Evolutionary conservation across 2,797 vertebrate species (phyloP).

Genomic region (Danio kyathit): DNA sequence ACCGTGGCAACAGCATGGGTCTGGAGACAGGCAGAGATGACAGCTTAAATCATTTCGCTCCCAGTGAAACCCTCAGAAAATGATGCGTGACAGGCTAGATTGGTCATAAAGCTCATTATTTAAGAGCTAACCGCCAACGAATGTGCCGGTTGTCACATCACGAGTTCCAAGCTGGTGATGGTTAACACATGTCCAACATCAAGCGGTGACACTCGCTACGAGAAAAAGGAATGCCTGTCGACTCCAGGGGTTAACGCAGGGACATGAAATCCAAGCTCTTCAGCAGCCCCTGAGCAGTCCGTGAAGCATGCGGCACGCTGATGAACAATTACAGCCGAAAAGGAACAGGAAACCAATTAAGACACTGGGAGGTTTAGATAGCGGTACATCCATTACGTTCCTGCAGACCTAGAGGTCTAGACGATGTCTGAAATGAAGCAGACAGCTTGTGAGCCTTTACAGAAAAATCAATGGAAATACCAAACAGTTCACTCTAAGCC

Average conservation of each 20-base stretch:
- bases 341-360: slow-evolving; percentile 53
- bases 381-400: slow-evolving; percentile 26
- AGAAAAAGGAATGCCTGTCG: slow-evolving; percentile 45
- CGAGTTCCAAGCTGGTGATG: slow-evolving; percentile 71
- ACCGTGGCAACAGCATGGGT: slow-evolving; percentile 42
- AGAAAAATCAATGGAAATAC: slow-evolving; percentile 1
- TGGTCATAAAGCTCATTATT: slow-evolving; percentile 71
- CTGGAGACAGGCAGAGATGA: slow-evolving; percentile 55
- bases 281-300: slow-evolving; percentile 33
- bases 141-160: slow-evolving; percentile 72
- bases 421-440: slow-evolving; percentile 36
- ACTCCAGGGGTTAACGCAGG: slow-evolving; percentile 46
- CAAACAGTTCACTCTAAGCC: not conserved
- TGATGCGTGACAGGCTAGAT: slow-evolving; percentile 70
- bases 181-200: slow-evolving; percentile 74
- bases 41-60: slow-evolving; percentile 65
- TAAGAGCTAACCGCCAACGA: slow-evolving; percentile 67
- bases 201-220: slow-evolving; percentile 60
- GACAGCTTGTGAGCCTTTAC: slow-evolving; percentile 51
- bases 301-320: slow-evolving; percentile 47
- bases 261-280: slow-evolving; percentile 49
- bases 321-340: slow-evolving; percentile 47
- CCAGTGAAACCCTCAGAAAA: slow-evolving; percentile 69
- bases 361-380: slow-evolving; percentile 36
- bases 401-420: slow-evolving; percentile 35